phyloP scores from a whole-genome alignment of 2,113 vertebrate species.

The Gila orcuttii region DNA sequence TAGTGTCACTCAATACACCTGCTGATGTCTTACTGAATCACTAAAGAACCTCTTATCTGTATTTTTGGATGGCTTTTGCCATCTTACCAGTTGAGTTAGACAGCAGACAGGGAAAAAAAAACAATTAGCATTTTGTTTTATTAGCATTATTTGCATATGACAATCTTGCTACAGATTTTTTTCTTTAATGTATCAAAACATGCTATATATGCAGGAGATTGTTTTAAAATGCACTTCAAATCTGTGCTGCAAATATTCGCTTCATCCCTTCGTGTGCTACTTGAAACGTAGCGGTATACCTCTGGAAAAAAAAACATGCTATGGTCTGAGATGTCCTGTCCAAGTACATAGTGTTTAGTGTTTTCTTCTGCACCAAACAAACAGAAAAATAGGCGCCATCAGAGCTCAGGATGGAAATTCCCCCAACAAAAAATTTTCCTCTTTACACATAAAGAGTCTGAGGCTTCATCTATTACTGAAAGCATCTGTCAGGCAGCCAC shows the following conservation, averaged over 20 bases:
- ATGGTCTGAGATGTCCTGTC: conserved; percentile 11
- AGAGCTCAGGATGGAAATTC: conserved; percentile 36
- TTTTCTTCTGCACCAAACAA: conserved; percentile 33
- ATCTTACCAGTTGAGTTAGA: not conserved
- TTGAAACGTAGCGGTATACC: conserved; percentile 17
- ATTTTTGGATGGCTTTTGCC: not conserved
- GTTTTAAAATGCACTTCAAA: conserved; percentile 7
- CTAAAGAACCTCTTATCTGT: conserved; percentile 6
- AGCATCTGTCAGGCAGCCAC: conserved; percentile 25
- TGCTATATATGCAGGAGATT: conserved; percentile 20
- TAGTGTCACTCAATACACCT: conserved; percentile 3
- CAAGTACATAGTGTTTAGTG: conserved; percentile 4
- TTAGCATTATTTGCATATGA: conserved; percentile 39
- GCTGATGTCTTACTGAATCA: conserved; percentile 36
- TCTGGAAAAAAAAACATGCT: not conserved
- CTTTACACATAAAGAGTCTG: conserved; percentile 42
- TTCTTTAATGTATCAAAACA: not conserved
- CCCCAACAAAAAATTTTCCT: conserved; percentile 44
- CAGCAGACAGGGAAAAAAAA: not conserved
- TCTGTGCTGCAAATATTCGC: not conserved
- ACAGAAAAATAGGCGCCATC: conserved; percentile 22
- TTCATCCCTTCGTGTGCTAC: conserved; percentile 9
- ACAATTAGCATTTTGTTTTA: not conserved
- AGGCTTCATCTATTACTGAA: conserved; percentile 47
- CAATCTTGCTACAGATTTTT: conserved; percentile 33